Conservation (phyloP, 2,888 invertebrate species). For the Gryllus longicercus region DNA sequence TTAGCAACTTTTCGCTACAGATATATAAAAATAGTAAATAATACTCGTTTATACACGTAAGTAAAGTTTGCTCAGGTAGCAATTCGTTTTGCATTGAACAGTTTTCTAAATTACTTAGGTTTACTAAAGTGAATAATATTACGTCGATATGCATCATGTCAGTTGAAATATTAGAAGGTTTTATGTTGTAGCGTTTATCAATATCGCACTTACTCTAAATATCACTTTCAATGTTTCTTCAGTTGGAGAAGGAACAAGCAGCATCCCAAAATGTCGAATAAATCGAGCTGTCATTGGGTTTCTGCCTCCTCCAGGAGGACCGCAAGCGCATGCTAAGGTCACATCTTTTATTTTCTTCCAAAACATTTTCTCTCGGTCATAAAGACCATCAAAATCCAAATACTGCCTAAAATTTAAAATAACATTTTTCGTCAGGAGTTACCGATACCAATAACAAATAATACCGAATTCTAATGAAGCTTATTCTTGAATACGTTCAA, state of each 20-base stretch:
- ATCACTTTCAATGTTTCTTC: slow-evolving; percentile 73
- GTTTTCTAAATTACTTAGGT: no score
- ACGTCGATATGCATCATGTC: no score
- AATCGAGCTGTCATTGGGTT: slow-evolving; percentile 81
- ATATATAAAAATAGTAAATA: no score
- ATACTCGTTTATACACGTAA: no score
- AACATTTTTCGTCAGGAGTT: background rate
- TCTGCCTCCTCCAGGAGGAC: slow-evolving; percentile 86
- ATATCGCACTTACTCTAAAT: slow-evolving; percentile 53
- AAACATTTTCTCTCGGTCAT: slow-evolving; percentile 81
- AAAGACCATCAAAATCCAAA: slow-evolving; percentile 75
- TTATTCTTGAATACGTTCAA: background rate
- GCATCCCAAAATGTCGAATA: slow-evolving; percentile 82
- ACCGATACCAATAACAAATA: background rate
- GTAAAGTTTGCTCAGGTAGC: no score
- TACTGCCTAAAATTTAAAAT: slow-evolving; percentile 56
- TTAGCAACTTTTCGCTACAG: no score
- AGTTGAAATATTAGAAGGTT: no score
- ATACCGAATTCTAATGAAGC: background rate
- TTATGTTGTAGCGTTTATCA: no score
- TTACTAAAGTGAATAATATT: no score
- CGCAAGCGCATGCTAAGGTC: slow-evolving; percentile 77
- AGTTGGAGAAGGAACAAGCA: slow-evolving; percentile 78
- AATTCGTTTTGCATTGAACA: no score
- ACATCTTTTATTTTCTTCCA: slow-evolving; percentile 87